Evolutionary conservation across 1,140 invertebrate genomes (phyloP).

Genomic region (Atta colombica): DNA sequence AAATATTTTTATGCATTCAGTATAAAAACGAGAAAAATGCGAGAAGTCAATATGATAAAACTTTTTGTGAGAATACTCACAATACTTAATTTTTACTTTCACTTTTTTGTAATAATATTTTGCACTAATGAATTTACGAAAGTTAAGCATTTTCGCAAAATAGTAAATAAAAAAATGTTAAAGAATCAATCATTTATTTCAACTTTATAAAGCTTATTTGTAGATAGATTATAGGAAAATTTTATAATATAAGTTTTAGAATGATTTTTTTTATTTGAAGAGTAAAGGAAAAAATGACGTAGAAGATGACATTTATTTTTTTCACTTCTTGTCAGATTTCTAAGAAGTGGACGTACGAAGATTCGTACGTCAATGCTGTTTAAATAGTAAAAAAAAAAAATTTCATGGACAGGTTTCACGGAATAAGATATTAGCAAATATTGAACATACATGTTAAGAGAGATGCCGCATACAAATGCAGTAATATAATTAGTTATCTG

Average conservation of each 20-base stretch:
- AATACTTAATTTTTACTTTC: background rate
- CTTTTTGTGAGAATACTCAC: background rate
- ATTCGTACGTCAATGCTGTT: conserved; percentile 37
- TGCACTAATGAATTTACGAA: too few species aligned
- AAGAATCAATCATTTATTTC: background rate
- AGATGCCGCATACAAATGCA: background rate
- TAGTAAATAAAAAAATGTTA: too few species aligned
- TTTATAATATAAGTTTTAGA: background rate
- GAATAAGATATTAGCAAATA: conserved; percentile 51
- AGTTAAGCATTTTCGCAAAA: too few species aligned
- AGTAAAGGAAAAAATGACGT: background rate
- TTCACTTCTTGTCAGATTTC: background rate
- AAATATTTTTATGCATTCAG: background rate
- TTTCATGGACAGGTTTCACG: conserved; percentile 4
- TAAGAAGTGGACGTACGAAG: conserved; percentile 23
- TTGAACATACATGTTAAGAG: conserved; percentile 42
- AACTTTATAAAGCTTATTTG: background rate
- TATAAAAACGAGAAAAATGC: background rate
- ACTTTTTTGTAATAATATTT: too few species aligned
- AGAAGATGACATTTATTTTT: background rate
- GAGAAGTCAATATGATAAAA: background rate
- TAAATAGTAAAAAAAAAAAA: conserved; percentile 30
- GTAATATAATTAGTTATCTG: background rate
- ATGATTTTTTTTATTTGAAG: background rate
- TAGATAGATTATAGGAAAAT: background rate